These are phyloP conservation scores for Sphenodon punctatus DNA, from an alignment of 2,797 vertebrate species.

Conservation along the genomic window DNA sequence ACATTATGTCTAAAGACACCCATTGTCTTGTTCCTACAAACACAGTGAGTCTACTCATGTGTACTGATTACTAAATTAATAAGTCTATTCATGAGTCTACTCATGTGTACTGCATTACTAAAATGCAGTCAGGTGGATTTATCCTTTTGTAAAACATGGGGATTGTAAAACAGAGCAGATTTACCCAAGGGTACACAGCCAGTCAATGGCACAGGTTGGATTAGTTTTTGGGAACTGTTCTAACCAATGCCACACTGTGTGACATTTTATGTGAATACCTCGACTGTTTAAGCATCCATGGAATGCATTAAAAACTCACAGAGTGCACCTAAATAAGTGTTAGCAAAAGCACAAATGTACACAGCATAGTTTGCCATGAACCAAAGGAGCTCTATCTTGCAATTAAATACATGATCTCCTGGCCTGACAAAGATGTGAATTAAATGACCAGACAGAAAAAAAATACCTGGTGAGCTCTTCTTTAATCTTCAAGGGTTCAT, in stretches of 20 bases:
- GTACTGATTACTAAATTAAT: too few species aligned
- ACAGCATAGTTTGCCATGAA: not conserved
- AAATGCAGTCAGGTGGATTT: not conserved
- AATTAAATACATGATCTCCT: not conserved
- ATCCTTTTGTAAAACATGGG: not conserved
- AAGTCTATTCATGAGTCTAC: too few species aligned
- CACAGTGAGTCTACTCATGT: not conserved
- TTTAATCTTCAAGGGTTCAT: conserved; percentile 98
- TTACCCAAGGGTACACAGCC: not conserved
- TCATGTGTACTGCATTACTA: too few species aligned
- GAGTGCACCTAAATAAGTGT: conserved; percentile 13
- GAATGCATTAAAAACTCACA: not conserved
- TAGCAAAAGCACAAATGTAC: not conserved
- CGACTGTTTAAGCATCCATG: conserved; percentile 8
- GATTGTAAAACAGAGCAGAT: not conserved
- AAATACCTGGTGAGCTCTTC: conserved; percentile 98
- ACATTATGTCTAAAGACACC: too few species aligned
- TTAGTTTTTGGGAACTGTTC: not conserved
- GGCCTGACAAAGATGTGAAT: not conserved
- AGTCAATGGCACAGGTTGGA: not conserved
- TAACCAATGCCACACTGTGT: not conserved
- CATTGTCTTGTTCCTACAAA: not conserved
- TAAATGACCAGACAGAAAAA: conserved; percentile 55
- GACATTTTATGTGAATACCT: conserved; percentile 19
- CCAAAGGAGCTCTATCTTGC: fast-evolving